Evolutionary conservation across 1,140 invertebrate genomes (phyloP), one percentile per base, ranked within the genome.

Genomic region (Diplogasteroides magnus): DNA sequence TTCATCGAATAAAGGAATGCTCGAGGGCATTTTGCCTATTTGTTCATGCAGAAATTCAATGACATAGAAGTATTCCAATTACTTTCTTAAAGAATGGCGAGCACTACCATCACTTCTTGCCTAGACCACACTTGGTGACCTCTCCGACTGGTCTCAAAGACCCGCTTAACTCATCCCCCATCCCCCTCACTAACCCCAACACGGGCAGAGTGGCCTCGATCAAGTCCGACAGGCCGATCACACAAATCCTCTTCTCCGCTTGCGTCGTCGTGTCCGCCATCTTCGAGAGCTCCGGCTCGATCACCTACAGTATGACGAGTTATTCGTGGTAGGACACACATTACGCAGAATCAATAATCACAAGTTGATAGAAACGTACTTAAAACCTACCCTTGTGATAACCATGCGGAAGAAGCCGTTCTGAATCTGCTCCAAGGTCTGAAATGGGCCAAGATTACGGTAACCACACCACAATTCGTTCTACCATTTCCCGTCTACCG

Each of bases 331-430:
- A n/a, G n/a, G n/a, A n/a, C n/a, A n/a, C n/a, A n/a, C n/a, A n/a
- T n/a, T n/a, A n/a, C n/a, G n/a, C n/a, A n/a, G n/a, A n/a, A n/a
- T n/a, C n/a, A n/a, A n/a, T n/a, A n/a, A n/a, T n/a, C n/a, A n/a
- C n/a, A n/a, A n/a, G n/a, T n/a, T n/a, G n/a, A n/a, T n/a, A n/a
- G n/a, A n/a, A n/a, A n/a, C n/a, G n/a, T n/a, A 48, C 37, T 48
- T 48, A 6, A 11, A 48, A 6, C 37, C 6, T 14, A 72, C 26
- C 19, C 26, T 58, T 14, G 67, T 64, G 2, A 72, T 67, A 15
- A 72, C 15, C 70, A 72, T 67, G 29, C 27, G 27, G 28, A 72
- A 72, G 31, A 72, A 62, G 11, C 64, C 64, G 19, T 57, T 32
- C 31, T 72, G 70, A 19, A 72, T 72, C 13, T 25, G 29, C 48